A percentile compares a stretch with the other conserved stretches of the same genome.
Conservation (phyloP, 2,888 invertebrate genomes). For the Asteroscopus sphinx region DNA sequence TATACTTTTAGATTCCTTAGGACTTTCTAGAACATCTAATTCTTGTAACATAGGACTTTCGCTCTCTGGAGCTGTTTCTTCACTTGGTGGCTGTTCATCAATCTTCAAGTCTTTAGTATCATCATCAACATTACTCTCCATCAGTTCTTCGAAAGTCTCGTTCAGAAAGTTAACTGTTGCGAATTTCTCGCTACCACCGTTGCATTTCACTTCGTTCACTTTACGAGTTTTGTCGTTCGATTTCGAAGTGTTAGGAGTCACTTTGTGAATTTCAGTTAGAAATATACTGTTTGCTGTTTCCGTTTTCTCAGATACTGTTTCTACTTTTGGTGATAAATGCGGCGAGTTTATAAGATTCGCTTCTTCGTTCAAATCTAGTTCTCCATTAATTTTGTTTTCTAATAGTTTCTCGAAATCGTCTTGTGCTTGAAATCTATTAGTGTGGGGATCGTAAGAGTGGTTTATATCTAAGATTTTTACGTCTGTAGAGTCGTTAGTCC, state of each 20-base stretch:
- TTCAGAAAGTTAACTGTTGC: conserved; percentile 82
- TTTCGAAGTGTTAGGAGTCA: conserved; percentile 49
- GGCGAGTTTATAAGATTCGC: conserved; percentile 30
- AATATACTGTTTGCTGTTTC: conserved; percentile 33
- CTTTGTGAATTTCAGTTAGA: conserved; percentile 35
- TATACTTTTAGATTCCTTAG: conserved; percentile 52
- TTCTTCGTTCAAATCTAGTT: conserved; percentile 42
- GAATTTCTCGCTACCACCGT: conserved; percentile 76
- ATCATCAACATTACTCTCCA: conserved; percentile 85
- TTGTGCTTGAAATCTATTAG: conserved; percentile 37
- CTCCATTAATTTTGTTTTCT: conserved; percentile 56
- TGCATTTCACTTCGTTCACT: conserved; percentile 61
- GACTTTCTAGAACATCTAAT: conserved; percentile 47
- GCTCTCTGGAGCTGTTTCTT: conserved; percentile 34
- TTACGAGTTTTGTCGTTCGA: conserved; percentile 32
- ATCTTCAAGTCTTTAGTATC: conserved; percentile 71
- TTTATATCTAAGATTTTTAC: conserved; percentile 60
- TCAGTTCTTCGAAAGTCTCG: conserved; percentile 82
- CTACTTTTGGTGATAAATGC: conserved; percentile 45
- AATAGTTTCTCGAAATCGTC: conserved; percentile 43
- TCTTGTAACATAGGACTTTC: conserved; percentile 48
- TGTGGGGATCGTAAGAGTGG: conserved; percentile 70
- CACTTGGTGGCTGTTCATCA: conserved; percentile 49
- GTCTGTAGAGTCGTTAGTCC: conserved; percentile 67
- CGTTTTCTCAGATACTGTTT: conserved; percentile 30